phyloP scores from a whole-genome alignment of 2,797 vertebrate genomes.

The Lateolabrax maculatus region DNA sequence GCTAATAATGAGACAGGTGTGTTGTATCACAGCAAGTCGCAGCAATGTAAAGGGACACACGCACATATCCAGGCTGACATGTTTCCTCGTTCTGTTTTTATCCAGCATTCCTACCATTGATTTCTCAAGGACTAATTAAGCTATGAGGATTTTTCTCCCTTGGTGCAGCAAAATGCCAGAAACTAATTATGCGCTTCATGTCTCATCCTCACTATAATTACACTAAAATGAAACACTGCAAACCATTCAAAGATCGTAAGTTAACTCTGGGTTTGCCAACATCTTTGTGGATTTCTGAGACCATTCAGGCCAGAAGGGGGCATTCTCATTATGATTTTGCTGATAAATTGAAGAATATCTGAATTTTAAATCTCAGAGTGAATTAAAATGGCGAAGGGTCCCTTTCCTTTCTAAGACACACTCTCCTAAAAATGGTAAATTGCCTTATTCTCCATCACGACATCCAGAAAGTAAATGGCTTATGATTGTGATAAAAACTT shows the following conservation, averaged over 20 bases:
- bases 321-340: conserved; percentile 42
- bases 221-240: conserved; percentile 74
- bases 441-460: conserved; percentile 12
- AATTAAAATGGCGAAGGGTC: conserved; percentile 5
- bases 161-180: conserved; percentile 71
- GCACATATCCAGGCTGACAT: conserved; percentile 40
- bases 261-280: conserved; percentile 67
- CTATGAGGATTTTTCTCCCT: conserved; percentile 68
- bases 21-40: conserved; percentile 37
- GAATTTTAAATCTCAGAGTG: conserved; percentile 14
- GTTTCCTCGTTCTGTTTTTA: conserved; percentile 61
- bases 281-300: conserved; percentile 40
- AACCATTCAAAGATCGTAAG: conserved; percentile 64
- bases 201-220: conserved; percentile 80
- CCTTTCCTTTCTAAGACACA: not conserved
- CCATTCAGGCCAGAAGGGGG: conserved; percentile 35
- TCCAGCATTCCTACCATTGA: conserved; percentile 68
- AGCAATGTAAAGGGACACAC: not conserved
- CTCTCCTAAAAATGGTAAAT: not conserved
- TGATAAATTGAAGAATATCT: conserved; percentile 32
- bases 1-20: conserved; percentile 40
- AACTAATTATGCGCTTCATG: conserved; percentile 82
- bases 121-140: conserved; percentile 82
- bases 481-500: conserved; percentile 14
- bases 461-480: not conserved